A percentile compares a stretch with the other conserved stretches of the same genome.
These are phyloP conservation scores for Collichthys lucidus DNA, from an alignment of 2,113 vertebrate species.

Conservation along the genomic window DNA sequence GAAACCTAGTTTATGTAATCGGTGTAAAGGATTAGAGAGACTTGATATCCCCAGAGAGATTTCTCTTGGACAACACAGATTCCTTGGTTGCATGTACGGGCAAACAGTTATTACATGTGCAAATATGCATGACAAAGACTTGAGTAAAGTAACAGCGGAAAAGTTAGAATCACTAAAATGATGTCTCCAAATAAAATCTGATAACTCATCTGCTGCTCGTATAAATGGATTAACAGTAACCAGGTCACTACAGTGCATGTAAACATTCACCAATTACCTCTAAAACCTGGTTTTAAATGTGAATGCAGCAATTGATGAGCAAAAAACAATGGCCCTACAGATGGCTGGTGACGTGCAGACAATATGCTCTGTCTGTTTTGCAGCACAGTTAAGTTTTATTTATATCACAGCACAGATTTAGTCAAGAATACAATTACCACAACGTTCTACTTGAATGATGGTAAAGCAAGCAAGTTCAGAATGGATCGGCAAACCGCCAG, in stretches of 20 bases:
- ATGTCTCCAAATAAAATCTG: not conserved
- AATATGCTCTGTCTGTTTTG: conserved; percentile 1
- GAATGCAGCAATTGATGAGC: not conserved
- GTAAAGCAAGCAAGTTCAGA: not conserved
- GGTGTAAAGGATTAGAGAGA: not conserved
- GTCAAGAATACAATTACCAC: not conserved
- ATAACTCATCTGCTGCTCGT: not conserved
- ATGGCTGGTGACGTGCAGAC: not conserved
- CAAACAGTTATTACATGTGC: not conserved
- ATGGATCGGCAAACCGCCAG: conserved; percentile 18
- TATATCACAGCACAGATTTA: not conserved
- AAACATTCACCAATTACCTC: not conserved
- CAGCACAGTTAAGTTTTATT: conserved; percentile 13
- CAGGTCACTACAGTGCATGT: not conserved
- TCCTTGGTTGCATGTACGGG: not conserved
- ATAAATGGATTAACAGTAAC: not conserved
- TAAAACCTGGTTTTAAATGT: not conserved
- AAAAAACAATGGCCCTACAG: conserved; percentile 5
- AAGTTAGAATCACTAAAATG: not conserved
- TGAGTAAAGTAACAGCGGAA: not conserved
- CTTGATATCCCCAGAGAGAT: not conserved
- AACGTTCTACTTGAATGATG: not conserved
- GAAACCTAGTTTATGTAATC: not conserved
- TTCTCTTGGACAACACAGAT: not conserved
- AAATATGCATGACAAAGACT: not conserved